These are phyloP conservation scores for Scaptomyza caliginosa DNA, from an alignment of 2,888 invertebrate species.

Conservation along the genomic window DNA sequence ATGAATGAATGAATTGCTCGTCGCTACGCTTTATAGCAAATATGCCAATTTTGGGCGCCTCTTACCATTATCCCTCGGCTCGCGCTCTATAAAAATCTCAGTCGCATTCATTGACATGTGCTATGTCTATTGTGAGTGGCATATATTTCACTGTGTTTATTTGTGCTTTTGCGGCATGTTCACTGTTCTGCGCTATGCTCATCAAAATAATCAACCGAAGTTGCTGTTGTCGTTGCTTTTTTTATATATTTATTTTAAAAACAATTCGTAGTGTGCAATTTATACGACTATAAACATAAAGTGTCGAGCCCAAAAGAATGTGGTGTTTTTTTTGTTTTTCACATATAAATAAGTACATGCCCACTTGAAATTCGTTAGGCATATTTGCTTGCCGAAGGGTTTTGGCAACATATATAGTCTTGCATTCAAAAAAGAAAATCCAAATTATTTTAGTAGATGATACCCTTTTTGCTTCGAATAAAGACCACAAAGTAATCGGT, in stretches of 20 bases:
- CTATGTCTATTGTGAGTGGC: constrained; percentile 42
- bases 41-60: constrained; percentile 67
- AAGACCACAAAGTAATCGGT: not conserved
- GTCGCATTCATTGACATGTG: constrained; percentile 72
- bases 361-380: not conserved
- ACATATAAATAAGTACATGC: constrained; percentile 2
- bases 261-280: constrained; percentile 63
- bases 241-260: constrained; percentile 42
- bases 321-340: constrained; percentile 29
- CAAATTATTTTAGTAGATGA: too few species aligned
- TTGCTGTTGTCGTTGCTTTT: constrained; percentile 40
- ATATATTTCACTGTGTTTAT: constrained; percentile 9
- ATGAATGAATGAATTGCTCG: constrained; percentile 76
- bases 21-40: constrained; percentile 63
- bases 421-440: too few species aligned
- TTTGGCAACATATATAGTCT: not conserved
- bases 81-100: constrained; percentile 44
- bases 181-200: constrained; percentile 65
- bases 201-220: constrained; percentile 76
- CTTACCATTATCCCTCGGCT: constrained; percentile 21
- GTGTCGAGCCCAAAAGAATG: constrained; percentile 51
- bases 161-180: constrained; percentile 35
- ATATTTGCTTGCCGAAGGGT: not conserved
- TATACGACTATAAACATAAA: constrained; percentile 67
- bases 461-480: too few species aligned